Evolutionary conservation across 2,113 vertebrate species (phyloP).

Genomic region (Neogale vison): DNA sequence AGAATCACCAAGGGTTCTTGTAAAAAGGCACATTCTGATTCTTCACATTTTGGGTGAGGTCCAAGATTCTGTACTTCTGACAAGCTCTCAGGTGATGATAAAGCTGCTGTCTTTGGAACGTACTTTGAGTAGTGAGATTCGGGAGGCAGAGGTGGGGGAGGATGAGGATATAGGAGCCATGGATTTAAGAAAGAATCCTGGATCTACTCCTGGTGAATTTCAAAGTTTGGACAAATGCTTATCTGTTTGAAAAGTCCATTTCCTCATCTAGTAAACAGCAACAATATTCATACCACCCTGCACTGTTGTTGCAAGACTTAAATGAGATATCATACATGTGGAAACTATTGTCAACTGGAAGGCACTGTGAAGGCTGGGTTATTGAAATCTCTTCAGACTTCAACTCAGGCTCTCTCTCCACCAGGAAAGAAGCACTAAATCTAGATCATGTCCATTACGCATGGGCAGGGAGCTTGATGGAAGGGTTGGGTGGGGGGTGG

Average conservation of each 20-base stretch:
- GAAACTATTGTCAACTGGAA: neutral
- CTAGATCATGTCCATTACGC: constrained; percentile 56
- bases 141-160: too few species aligned
- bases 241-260: neutral
- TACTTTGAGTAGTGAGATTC: neutral
- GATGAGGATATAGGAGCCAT: neutral
- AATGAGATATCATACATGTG: neutral
- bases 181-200: neutral
- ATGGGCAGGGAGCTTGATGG: constrained; percentile 73
- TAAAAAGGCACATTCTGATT: neutral
- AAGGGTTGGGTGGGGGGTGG: constrained; percentile 67
- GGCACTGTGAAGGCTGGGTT: neutral
- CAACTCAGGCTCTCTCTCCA: neutral
- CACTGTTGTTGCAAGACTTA: neutral
- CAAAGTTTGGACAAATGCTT: neutral
- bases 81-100: neutral
- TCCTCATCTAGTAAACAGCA: neutral
- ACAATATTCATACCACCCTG: neutral
- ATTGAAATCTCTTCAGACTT: neutral
- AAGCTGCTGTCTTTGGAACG: neutral
- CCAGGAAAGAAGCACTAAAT: constrained; percentile 65
- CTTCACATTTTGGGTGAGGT: neutral
- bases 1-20: neutral
- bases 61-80: neutral
- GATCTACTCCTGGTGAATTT: neutral